These are phyloP conservation scores for Eupithecia subumbrata DNA, from an alignment of 2,888 invertebrate genomes.

Conservation along the genomic window DNA sequence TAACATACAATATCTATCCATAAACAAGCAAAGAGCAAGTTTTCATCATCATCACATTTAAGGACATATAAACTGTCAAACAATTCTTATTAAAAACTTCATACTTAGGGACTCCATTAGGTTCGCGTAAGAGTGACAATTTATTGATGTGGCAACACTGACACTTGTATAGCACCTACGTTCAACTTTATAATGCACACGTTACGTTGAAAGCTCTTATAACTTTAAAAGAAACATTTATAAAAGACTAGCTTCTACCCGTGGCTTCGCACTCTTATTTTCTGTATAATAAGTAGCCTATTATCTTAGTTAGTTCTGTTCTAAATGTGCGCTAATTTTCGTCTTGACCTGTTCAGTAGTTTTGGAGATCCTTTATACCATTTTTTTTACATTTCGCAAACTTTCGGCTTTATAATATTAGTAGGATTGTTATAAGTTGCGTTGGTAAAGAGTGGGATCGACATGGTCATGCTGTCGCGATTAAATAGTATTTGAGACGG, in stretches of 20 bases:
- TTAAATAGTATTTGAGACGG: neutral
- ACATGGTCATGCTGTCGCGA: neutral
- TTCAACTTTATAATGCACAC: constrained; percentile 33
- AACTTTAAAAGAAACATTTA: constrained; percentile 31
- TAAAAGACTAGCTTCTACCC: neutral
- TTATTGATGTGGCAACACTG: constrained; percentile 30
- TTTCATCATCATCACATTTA: neutral
- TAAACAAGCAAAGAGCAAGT: constrained; percentile 9
- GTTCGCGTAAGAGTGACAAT: constrained; percentile 30
- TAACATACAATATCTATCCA: neutral
- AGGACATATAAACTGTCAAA: constrained; percentile 25
- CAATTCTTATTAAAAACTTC: constrained; percentile 33
- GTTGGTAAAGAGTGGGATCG: neutral
- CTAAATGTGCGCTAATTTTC: no score
- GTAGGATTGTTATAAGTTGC: neutral
- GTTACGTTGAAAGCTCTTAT: constrained; percentile 31
- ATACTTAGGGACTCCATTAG: constrained; percentile 31
- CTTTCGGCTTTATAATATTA: no score
- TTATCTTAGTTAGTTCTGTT: no score
- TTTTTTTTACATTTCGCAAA: no score
- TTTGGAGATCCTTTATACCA: no score
- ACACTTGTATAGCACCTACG: neutral
- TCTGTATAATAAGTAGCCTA: no score
- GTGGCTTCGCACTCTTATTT: no score
- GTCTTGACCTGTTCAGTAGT: no score